phyloP scores from a whole-genome alignment of 2,888 invertebrate genomes.

The Drosophila demipolita region DNA sequence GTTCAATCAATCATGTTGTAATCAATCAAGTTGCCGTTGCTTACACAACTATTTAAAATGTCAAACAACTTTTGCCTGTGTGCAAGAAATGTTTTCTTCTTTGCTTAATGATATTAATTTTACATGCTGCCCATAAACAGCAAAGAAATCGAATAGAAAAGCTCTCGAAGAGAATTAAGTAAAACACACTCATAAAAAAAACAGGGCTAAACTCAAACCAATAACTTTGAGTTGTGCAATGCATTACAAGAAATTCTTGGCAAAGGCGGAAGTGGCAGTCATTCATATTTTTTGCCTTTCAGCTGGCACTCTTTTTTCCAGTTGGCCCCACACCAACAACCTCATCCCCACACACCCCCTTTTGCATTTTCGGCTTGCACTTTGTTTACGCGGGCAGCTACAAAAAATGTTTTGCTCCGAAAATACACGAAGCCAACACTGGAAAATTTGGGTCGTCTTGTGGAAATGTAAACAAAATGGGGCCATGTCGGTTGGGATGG shows the following conservation, averaged over 20 bases:
- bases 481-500: conserved; percentile 50
- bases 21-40: conserved; percentile 69
- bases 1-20: conserved; percentile 68
- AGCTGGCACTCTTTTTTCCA: conserved; percentile 26
- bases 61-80: conserved; percentile 44
- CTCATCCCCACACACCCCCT: conserved; percentile 2
- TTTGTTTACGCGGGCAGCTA: conserved; percentile 57
- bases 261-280: conserved; percentile 62
- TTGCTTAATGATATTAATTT: conserved; percentile 46
- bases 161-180: neutral
- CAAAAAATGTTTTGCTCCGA: conserved; percentile 49
- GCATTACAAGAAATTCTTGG: conserved; percentile 55
- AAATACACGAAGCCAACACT: conserved; percentile 53
- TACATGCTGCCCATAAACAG: conserved; percentile 13
- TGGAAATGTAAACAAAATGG: conserved; percentile 68
- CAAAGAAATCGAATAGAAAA: conserved; percentile 28
- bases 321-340: neutral
- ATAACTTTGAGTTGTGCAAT: conserved; percentile 38
- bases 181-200: neutral
- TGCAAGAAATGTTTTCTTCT: conserved; percentile 5
- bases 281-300: conserved; percentile 53
- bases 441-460: conserved; percentile 65
- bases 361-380: conserved; percentile 22
- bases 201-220: conserved; percentile 9
- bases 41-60: conserved; percentile 58